phyloP scores from a whole-genome alignment of 2,113 vertebrate species.

The Antennarius striatus region DNA sequence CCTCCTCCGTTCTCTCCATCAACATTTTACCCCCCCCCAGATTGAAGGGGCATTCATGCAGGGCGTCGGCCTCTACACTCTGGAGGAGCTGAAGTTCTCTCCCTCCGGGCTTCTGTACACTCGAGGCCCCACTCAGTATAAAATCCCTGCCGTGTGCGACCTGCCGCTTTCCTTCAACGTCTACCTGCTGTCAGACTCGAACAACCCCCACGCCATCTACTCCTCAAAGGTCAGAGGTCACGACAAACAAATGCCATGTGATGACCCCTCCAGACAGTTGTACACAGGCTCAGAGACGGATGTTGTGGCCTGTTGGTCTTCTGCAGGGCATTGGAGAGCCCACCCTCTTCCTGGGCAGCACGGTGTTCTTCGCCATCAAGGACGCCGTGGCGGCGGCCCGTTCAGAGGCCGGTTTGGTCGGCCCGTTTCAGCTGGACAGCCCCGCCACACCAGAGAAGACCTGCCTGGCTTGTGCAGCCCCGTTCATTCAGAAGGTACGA shows the following conservation, averaged over 20 bases:
- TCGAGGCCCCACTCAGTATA: conserved; percentile 84
- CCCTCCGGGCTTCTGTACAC: conserved; percentile 81
- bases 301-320: not conserved
- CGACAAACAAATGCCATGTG: too few species aligned
- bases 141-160: conserved; percentile 86
- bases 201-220: conserved; percentile 86
- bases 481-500: conserved; percentile 83
- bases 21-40: conserved; percentile 51
- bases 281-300: not conserved
- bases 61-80: conserved; percentile 85
- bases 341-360: conserved; percentile 80
- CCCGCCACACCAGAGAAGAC: conserved; percentile 81
- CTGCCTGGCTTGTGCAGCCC: conserved; percentile 82
- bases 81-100: conserved; percentile 86
- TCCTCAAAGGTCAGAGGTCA: conserved; percentile 84
- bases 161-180: conserved; percentile 83
- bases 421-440: conserved; percentile 77
- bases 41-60: conserved; percentile 88
- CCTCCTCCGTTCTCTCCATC: not conserved
- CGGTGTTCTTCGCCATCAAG: conserved; percentile 85
- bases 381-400: conserved; percentile 78
- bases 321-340: conserved; percentile 84
- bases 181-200: conserved; percentile 77
- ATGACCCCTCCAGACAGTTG: too few species aligned
- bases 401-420: conserved; percentile 73